phyloP scores from a whole-genome alignment of 2,888 invertebrate species.

The Diarsia brunnea region DNA sequence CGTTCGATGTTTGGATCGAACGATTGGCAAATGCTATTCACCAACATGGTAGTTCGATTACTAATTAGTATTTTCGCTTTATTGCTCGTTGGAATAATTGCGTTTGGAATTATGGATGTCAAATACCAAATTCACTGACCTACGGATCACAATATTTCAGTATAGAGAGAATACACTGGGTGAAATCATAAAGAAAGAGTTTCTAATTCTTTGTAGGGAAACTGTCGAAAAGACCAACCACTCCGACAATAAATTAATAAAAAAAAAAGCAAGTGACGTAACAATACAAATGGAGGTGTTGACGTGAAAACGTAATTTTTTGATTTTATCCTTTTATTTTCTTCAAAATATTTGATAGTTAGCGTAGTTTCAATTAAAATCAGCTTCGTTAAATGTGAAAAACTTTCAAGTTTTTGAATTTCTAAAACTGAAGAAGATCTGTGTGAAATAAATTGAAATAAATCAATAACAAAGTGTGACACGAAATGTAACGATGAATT shows the following conservation, averaged over 20 bases:
- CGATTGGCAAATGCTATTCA: too few species aligned
- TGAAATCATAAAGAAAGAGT: not conserved
- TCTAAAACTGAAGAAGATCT: constrained; percentile 29
- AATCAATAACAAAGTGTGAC: constrained; percentile 42
- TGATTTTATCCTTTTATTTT: constrained; percentile 20
- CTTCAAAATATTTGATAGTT: constrained; percentile 22
- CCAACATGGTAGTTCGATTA: too few species aligned
- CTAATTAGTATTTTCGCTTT: too few species aligned
- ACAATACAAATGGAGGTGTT: constrained; percentile 66
- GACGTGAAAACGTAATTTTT: constrained; percentile 60
- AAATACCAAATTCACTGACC: too few species aligned
- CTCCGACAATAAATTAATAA: not conserved
- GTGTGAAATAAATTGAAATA: constrained; percentile 45
- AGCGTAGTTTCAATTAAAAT: constrained; percentile 31
- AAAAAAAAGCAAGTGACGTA: constrained; percentile 38
- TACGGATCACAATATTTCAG: too few species aligned
- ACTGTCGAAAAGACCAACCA: constrained; percentile 5
- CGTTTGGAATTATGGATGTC: too few species aligned
- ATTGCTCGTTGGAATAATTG: too few species aligned
- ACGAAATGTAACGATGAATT: constrained; percentile 52
- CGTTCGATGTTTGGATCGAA: too few species aligned
- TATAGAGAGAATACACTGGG: too few species aligned
- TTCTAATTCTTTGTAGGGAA: not conserved
- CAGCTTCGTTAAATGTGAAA: constrained; percentile 48
- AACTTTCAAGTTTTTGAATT: constrained; percentile 37